A percentile compares a stretch with the other conserved stretches of the same genome.
These are phyloP conservation scores for Smithornis capensis DNA, from an alignment of 2,113 vertebrate genomes.

Conservation along the genomic window DNA sequence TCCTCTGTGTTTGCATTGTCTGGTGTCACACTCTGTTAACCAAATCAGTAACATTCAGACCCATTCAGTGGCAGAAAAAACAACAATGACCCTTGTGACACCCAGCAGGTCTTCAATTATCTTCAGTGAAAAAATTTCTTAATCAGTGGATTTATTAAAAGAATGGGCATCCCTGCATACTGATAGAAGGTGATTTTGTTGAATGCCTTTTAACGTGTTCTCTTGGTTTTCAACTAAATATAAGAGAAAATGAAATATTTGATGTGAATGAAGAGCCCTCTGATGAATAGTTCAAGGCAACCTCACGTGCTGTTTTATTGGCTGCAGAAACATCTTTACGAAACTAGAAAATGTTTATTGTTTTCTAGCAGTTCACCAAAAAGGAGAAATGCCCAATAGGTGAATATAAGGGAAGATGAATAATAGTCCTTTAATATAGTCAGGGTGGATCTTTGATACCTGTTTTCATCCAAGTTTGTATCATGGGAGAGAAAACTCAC, in stretches of 20 bases:
- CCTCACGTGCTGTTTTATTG: neutral
- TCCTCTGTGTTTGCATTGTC: neutral
- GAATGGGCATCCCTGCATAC: neutral
- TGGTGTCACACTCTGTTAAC: neutral
- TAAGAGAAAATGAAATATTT: neutral
- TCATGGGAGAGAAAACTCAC: neutral
- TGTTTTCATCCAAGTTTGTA: neutral
- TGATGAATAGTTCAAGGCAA: neutral
- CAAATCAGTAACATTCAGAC: neutral
- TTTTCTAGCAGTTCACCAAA: neutral
- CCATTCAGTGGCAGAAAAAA: neutral
- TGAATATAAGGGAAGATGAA: neutral
- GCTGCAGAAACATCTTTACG: neutral
- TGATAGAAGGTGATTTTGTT: neutral
- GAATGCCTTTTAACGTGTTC: neutral
- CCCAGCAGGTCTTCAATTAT: slow-evolving; percentile 22
- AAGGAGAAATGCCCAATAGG: neutral
- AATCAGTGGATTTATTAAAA: slow-evolving; percentile 19
- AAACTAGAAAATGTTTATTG: neutral
- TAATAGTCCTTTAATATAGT: neutral
- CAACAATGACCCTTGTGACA: neutral
- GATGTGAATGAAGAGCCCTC: neutral
- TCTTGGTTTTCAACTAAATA: neutral
- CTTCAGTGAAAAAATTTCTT: neutral
- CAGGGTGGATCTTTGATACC: neutral